Evolutionary conservation across 2,797 vertebrate genomes (phyloP).

Genomic region (Aldrovandia affinis): DNA sequence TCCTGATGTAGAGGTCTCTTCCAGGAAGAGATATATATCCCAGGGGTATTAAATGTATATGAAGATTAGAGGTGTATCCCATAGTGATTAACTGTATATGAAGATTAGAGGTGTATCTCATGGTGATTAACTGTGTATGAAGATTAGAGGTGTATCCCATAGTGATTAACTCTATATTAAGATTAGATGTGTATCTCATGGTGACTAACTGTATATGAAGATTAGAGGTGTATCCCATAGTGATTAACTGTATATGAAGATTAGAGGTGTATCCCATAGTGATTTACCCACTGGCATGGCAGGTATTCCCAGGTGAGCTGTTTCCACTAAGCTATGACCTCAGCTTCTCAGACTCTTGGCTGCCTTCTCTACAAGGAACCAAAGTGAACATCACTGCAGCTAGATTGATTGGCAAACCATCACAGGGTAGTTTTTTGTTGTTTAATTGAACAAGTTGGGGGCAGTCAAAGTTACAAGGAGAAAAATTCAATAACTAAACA

Average conservation of each 20-base stretch:
- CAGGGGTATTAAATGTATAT: too few species aligned
- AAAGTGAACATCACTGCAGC: slow-evolving; percentile 47
- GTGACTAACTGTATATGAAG: neutral
- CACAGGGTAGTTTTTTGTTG: slow-evolving; percentile 20
- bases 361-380: slow-evolving; percentile 39
- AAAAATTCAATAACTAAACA: neutral
- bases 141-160: neutral
- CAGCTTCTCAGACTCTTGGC: neutral
- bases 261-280: neutral
- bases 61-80: too few species aligned
- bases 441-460: slow-evolving; percentile 59
- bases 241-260: neutral
- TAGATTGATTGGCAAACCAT: slow-evolving; percentile 40
- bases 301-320: slow-evolving; percentile 1
- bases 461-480: slow-evolving; percentile 52
- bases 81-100: neutral
- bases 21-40: too few species aligned
- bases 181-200: neutral
- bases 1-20: too few species aligned
- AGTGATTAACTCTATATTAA: neutral
- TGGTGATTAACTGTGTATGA: neutral
- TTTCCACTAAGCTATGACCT: neutral
- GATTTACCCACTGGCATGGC: neutral
- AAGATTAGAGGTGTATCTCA: neutral
- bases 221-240: neutral